Base-by-base conservation (phyloP, 1,140 invertebrate genomes). In the Choristoneura fumiferana region DNA sequence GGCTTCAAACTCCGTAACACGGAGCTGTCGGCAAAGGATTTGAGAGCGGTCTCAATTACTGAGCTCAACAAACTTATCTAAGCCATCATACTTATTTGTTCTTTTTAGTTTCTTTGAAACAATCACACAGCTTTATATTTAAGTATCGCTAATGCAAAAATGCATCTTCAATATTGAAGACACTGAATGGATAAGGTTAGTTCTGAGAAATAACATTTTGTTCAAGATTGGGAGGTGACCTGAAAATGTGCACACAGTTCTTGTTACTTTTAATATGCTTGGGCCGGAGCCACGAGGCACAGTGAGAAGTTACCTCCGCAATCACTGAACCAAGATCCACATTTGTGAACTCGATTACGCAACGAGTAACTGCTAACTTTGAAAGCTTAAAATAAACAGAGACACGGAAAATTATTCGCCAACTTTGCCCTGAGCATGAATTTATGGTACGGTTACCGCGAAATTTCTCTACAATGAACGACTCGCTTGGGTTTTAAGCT, bases 401-500 rank as follows among this genome's bases (percentile, higher is more conserved):
- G 76, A 81, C 77, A 81, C 69, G 69, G 75, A 81, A 83, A 80
- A 80, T 83, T 83, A 83, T 85, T 83, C 78, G 76, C 78, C 76
- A 83, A 85, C 76, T 85, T 83, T 73, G 69, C 61, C 67, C 71
- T 72, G 76, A 85, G 73, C 69, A 70, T 65, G 72, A 81, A 83
- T 83, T 82, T 85, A 85, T 85, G 78, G 80, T 78, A 81, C 71
- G 73, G 71, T 85, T 77, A 83, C 82, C 80, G 69, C 78, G 70
- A 78, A 85, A 78, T 83, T 81, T 78, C 72, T 71, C 67, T 67
- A 79, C 78, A 81, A 80, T 77, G 77, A 81, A 83, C 77, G 79
- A 81, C 69, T 78, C 78, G 73, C 76, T 73, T 72, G 77, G 78
- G 73, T 72, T 84, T 81, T 75, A 69, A 76, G 74, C 72, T 79